Conservation (phyloP, 2,797 vertebrate genomes). For the Gouania willdenowi region DNA sequence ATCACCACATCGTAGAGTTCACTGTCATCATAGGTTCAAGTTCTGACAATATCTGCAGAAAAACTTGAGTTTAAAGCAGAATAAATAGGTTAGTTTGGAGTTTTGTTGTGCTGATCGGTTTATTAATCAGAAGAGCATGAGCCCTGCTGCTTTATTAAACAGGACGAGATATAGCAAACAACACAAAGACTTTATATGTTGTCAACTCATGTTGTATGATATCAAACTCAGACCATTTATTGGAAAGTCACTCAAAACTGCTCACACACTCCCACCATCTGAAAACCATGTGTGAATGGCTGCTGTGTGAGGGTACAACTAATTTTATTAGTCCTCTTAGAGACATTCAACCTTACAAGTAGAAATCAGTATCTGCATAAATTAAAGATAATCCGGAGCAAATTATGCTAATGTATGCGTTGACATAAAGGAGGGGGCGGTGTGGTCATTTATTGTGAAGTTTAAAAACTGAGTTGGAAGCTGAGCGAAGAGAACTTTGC, state of each 20-base stretch:
- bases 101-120: neutral
- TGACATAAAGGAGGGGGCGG: conserved; percentile 50
- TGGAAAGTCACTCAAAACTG: conserved; percentile 27
- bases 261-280: conserved; percentile 1
- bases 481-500: too few relatives aligned
- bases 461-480: too few relatives aligned
- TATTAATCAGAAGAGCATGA: neutral
- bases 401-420: conserved; percentile 79
- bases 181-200: too few relatives aligned
- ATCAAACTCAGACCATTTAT: conserved; percentile 7
- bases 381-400: conserved; percentile 77
- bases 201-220: too few relatives aligned
- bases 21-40: too few relatives aligned
- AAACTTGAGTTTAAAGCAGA: too few relatives aligned
- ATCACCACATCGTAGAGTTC: too few relatives aligned
- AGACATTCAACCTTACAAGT: conserved; percentile 71
- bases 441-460: conserved; percentile 53
- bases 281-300: conserved; percentile 33
- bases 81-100: neutral
- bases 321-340: conserved; percentile 60
- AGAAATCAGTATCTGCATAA: conserved; percentile 73
- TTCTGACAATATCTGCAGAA: too few relatives aligned
- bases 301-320: conserved; percentile 46
- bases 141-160: too few relatives aligned
- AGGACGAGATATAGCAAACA: too few relatives aligned